Base-by-base conservation (phyloP, 2,113 vertebrate genomes). In the Onychostruthus taczanowskii region DNA sequence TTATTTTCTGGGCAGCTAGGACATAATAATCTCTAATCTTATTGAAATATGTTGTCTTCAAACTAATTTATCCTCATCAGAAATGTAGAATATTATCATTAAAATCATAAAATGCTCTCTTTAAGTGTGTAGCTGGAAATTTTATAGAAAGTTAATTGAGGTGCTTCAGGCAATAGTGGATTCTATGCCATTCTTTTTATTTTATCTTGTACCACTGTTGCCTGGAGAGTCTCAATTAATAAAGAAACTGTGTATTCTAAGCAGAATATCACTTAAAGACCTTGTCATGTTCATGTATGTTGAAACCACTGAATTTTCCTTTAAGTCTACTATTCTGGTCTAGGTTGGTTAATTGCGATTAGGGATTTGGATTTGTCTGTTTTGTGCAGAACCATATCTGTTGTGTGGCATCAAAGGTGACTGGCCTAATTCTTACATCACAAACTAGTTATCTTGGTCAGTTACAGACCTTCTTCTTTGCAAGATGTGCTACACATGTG, bases 141-240 rank as follows among this genome's bases (percentile, higher is more conserved):
- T 96, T 94, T 95, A 91, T 97, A 95, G 89, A 77, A 73, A 96
- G 87, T 92, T 98, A 97, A 97, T 97, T 96, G 96, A 97, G 87
- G 58, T 97, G 85, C 95, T 97, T 95, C 91, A 94, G 96, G 93
- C 93, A 89, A 77, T 50, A 77, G 77, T 5, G 3, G 69, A 90
- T 94, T 73, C 94, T 95, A 11, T 93, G 79, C 68, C 84, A 84
- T 97, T 95, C 89, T 83, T 98, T 97, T 97, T 97, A 88, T 96
- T 97, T 95, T 95, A 80, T 96, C 72, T 93, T 82, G 44, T 66
- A 86, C 56, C 44, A 73, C 84, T 93, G 63, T 87, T 97, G 63
- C 93, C 84, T 96, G 30, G 85, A 84, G 95, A 95, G 64, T 89
- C 94, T 94, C 91, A 94, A 83, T 96, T 97, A 95, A 96, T 97